Evolutionary conservation across 2,888 invertebrate genomes (phyloP).

Genomic region (Melangyna quadrimaculata): DNA sequence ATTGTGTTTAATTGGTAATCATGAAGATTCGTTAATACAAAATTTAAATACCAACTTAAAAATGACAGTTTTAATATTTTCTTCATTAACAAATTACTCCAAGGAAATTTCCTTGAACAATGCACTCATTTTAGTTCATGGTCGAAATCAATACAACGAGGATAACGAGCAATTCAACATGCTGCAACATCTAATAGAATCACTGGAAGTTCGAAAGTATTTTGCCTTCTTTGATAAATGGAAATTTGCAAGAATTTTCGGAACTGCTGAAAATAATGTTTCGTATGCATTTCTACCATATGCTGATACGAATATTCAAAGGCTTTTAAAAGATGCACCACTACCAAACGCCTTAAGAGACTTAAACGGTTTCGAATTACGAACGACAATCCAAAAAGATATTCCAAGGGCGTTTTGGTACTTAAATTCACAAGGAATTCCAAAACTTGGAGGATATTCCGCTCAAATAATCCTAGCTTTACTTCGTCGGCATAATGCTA

Average conservation of each 20-base stretch:
- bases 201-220: neutral
- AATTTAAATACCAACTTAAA: neutral
- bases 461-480: conserved; percentile 3
- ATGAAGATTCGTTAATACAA: neutral
- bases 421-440: neutral
- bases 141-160: neutral
- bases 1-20: neutral
- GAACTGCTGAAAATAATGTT: neutral
- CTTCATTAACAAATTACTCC: neutral
- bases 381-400: neutral
- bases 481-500: conserved; percentile 25
- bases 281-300: conserved; percentile 24
- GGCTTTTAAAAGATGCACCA: neutral
- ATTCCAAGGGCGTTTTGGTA: conserved; percentile 21
- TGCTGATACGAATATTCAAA: conserved; percentile 5
- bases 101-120: neutral
- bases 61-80: neutral
- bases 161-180: neutral
- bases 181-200: neutral
- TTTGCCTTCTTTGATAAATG: neutral
- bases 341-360: conserved; percentile 27
- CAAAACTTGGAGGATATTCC: neutral
- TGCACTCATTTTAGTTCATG: neutral
- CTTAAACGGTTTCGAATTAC: conserved; percentile 21
- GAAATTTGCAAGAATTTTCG: conserved; percentile 50